phyloP scores from a whole-genome alignment of 2,888 invertebrate species.

The Aphidius colemani region DNA sequence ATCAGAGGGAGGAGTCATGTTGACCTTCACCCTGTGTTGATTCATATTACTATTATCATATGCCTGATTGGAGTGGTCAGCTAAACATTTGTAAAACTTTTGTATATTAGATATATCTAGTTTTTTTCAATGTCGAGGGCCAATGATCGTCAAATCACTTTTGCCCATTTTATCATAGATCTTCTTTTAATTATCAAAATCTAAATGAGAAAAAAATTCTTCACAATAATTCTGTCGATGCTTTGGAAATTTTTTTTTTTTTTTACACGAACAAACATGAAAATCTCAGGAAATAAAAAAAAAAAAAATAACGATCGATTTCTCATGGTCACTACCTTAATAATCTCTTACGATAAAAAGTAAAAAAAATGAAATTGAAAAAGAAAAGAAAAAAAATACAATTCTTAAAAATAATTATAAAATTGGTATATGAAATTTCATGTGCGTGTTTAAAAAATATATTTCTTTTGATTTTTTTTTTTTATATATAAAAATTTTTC shows the following conservation, averaged over 20 bases:
- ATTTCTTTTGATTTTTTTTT: too few relatives aligned
- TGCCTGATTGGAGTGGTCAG: conserved; percentile 24
- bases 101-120: neutral
- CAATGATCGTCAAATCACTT: neutral
- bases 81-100: conserved; percentile 25
- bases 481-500: too few relatives aligned
- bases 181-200: neutral
- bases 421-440: too few relatives aligned
- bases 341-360: conserved; percentile 23
- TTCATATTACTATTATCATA: conserved; percentile 51
- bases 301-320: conserved; percentile 32
- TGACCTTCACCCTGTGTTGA: conserved; percentile 55
- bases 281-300: too few relatives aligned
- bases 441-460: conserved; percentile 28
- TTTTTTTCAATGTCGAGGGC: neutral
- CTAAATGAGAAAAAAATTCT: neutral
- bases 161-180: neutral
- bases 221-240: neutral
- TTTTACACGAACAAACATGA: neutral
- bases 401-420: too few relatives aligned
- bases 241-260: neutral
- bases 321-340: conserved; percentile 31
- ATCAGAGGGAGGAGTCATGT: conserved; percentile 29
- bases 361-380: conserved; percentile 12
- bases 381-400: conserved; percentile 11